Conservation (phyloP, 2,888 invertebrate genomes). For the Drosophila buzzatii region DNA sequence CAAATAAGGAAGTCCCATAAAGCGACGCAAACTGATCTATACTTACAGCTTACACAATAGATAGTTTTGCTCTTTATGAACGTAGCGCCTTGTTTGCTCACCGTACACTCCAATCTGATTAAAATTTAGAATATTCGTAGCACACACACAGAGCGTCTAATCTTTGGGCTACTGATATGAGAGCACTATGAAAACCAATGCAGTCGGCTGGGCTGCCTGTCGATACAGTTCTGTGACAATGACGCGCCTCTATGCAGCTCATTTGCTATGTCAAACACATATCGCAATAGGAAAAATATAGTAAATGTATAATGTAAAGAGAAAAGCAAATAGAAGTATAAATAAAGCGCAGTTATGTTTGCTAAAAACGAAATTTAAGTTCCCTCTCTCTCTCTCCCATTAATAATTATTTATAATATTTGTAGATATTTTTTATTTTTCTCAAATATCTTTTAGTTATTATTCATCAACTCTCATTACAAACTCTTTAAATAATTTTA, state of each 20-base stretch:
- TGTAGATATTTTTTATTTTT: no score
- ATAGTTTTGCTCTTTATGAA: conserved; percentile 6
- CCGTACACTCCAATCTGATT: conserved; percentile 7
- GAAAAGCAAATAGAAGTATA: neutral
- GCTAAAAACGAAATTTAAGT: neutral
- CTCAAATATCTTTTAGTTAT: no score
- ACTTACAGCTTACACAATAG: conserved; percentile 18
- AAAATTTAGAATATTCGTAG: conserved; percentile 7
- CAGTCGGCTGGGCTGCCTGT: neutral
- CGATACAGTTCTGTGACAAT: conserved; percentile 29
- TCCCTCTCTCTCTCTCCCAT: neutral
- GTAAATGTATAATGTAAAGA: conserved; percentile 21
- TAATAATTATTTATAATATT: no score
- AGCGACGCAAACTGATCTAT: conserved; percentile 7
- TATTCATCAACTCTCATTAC: no score
- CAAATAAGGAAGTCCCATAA: neutral
- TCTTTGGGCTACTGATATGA: conserved; percentile 36
- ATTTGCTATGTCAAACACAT: conserved; percentile 37
- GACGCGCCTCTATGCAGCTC: conserved; percentile 36
- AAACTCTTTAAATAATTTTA: no score
- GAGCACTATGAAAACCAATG: conserved; percentile 14
- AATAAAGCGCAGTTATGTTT: neutral
- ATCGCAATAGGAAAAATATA: conserved; percentile 39
- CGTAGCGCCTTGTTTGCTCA: conserved; percentile 4
- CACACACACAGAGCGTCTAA: conserved; percentile 15